phyloP scores from a whole-genome alignment of 2,797 vertebrate species.

The Mionectes olivaceus region DNA sequence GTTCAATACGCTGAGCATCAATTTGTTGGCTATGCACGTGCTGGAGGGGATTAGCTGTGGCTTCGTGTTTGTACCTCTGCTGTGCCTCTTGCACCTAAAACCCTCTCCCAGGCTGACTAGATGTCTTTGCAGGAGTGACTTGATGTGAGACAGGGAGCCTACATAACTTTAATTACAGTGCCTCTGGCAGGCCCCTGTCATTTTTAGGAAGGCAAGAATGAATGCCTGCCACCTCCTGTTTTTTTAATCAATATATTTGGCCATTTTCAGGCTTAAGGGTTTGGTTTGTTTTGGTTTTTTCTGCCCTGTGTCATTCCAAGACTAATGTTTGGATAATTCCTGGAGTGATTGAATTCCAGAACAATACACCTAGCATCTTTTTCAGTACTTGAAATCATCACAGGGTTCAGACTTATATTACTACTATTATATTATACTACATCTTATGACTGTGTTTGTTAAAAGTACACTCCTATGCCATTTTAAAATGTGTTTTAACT shows the following conservation, averaged over 20 bases:
- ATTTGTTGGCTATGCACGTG: neutral
- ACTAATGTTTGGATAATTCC: neutral
- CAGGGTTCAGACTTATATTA: neutral
- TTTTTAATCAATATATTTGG: neutral
- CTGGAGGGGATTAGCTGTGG: neutral
- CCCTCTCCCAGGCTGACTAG: neutral
- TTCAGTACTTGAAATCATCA: neutral
- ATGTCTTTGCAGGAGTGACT: neutral
- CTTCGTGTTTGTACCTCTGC: neutral
- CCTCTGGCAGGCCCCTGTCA: neutral
- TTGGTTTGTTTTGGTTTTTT: neutral
- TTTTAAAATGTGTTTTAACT: neutral
- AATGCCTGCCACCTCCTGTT: neutral
- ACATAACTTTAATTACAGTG: neutral
- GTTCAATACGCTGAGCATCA: neutral
- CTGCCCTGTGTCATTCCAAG: neutral
- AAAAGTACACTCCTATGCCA: neutral
- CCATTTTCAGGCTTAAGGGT: neutral
- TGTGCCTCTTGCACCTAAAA: neutral
- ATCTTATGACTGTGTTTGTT: neutral
- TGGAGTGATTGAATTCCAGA: neutral
- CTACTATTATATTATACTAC: neutral
- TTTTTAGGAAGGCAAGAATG: neutral
- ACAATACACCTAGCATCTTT: neutral
- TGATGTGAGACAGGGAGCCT: neutral